Conservation (phyloP, 2,797 vertebrate species). For the Toxotes lorentzi region DNA sequence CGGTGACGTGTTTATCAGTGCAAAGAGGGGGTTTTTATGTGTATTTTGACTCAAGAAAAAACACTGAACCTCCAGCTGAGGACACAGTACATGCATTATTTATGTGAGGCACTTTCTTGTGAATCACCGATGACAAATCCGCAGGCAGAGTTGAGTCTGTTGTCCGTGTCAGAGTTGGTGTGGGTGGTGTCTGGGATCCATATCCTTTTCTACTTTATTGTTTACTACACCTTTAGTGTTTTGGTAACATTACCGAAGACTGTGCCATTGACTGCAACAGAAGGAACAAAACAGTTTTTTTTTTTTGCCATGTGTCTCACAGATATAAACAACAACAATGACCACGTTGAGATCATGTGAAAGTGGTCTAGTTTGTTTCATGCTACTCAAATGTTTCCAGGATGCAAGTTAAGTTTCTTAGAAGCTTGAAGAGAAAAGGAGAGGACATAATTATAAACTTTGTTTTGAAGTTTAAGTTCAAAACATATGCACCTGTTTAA, state of each 20-base stretch:
- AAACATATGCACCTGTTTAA: not conserved
- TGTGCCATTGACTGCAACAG: conserved; percentile 88
- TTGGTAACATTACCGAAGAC: conserved; percentile 91
- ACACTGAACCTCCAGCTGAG: conserved; percentile 28
- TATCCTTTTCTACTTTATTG: conserved; percentile 3
- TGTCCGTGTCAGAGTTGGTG: conserved; percentile 30
- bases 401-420: not conserved
- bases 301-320: not conserved
- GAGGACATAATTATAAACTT: not conserved
- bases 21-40: not conserved
- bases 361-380: not conserved
- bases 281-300: conserved; percentile 25
- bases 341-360: not conserved
- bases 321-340: not conserved
- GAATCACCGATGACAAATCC: conserved; percentile 68
- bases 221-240: conserved; percentile 82
- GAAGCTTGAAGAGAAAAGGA: not conserved
- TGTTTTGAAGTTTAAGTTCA: no score
- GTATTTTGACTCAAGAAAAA: not conserved
- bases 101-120: conserved; percentile 76
- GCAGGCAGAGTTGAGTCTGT: conserved; percentile 29
- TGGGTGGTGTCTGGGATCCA: conserved; percentile 33
- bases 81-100: conserved; percentile 48
- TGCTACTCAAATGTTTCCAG: not conserved
- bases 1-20: conserved; percentile 8